Base-by-base conservation (phyloP, 2,888 invertebrate genomes). In the Andrena fulva region DNA sequence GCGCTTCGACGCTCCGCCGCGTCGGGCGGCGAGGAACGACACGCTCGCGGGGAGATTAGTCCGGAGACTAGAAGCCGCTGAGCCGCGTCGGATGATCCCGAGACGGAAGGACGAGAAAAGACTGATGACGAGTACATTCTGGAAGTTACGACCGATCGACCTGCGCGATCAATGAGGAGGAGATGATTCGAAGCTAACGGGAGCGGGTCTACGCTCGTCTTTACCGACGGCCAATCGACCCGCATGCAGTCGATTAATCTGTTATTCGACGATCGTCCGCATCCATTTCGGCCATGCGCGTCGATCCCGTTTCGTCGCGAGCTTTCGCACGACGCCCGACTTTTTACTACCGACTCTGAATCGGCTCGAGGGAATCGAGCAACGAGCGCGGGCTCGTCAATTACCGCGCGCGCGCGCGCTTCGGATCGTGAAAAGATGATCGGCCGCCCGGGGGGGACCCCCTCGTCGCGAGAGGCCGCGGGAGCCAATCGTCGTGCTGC, bases 401-500 rank as follows among this genome's bases (percentile, higher is more conserved):
- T 71, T n/a, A 63, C 16, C 31, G 10, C 16, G 7, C 54, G 48
- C 42, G 42, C 31, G 8, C 20, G 10, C 54, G 60, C 67, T 69
- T 79, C 69, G 63, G 64, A 64, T 68, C 67, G 56, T 54, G 56
- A 20, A 12, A 27, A 33, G 63, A 81, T 68, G 59, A 81, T 81
- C 56, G 71, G 67, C 27, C 31, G 59, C 48, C 62, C 12, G 33
- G 16, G 33, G 20, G 31, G 29, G 20, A 20, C 20, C 20, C 27
- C 16, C 12, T 63, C 42, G n/a, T 20, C 6, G 5, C 0, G 27
- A 16, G 10, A 27, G 20, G 7, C 10, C 60, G 10, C 16, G 20
- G 2, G 50, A 16, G 16, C 42, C 82, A 50, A 64, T 84, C 66
- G 80, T 77, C 80, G 64, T 75, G 69, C 35, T 60, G 60, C 52